A percentile compares a stretch with the other conserved stretches of the same genome.
Evolutionary conservation across 2,797 vertebrate genomes (phyloP).

Genomic region (Emys orbicularis): DNA sequence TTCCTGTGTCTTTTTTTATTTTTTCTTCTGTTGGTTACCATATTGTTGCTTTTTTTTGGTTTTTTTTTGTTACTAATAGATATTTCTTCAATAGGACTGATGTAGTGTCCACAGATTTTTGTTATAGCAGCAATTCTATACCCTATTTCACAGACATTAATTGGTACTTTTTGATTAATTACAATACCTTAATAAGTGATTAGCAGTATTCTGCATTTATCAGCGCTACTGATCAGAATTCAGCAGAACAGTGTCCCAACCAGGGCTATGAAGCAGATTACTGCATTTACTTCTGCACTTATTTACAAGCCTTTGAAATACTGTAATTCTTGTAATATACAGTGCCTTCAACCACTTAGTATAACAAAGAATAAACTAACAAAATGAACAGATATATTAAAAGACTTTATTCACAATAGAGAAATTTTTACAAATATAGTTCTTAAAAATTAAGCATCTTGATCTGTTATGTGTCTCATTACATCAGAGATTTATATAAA

Average conservation of each 20-base stretch:
- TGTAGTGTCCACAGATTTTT: neutral
- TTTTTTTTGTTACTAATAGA: neutral
- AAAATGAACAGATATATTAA: constrained; percentile 87
- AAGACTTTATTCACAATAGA: constrained; percentile 99
- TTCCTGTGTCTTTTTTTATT: neutral
- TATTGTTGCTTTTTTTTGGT: neutral
- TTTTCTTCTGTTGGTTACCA: neutral
- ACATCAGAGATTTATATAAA: constrained; percentile 92
- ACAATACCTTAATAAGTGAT: neutral
- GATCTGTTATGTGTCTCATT: constrained; percentile 88
- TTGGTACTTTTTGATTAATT: neutral
- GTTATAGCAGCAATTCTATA: neutral
- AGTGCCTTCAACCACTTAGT: neutral
- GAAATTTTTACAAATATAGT: constrained; percentile 99
- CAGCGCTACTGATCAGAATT: constrained; percentile 9
- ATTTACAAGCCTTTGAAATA: neutral
- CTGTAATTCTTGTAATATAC: neutral
- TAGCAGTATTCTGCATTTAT: neutral
- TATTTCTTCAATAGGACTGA: neutral
- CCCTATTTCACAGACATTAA: neutral
- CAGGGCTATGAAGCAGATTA: neutral
- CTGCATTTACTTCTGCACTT: neutral
- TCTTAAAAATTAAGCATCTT: constrained; percentile 98
- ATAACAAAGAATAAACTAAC: constrained; percentile 42
- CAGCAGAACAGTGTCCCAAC: neutral